These are phyloP conservation scores for Rhogogaster chlorosoma DNA, from an alignment of 2,888 invertebrate genomes.

Conservation along the genomic window DNA sequence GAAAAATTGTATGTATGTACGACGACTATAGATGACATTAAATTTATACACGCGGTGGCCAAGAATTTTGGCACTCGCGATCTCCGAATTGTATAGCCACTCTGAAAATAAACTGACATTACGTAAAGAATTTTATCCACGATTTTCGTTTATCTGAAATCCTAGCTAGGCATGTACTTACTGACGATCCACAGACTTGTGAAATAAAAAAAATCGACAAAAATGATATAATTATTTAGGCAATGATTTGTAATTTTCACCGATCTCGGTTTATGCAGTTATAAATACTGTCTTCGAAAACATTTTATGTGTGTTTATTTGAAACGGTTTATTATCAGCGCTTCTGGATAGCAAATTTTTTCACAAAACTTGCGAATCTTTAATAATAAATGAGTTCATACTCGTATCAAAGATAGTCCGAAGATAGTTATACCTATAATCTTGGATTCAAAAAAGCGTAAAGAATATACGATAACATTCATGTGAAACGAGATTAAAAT, in stretches of 20 bases:
- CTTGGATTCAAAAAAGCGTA: background rate
- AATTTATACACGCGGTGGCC: slow-evolving; percentile 2
- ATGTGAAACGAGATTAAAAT: background rate
- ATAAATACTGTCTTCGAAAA: background rate
- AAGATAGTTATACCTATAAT: background rate
- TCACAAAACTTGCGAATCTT: background rate
- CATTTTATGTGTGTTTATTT: background rate
- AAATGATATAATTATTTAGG: background rate
- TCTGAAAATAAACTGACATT: slow-evolving; percentile 30
- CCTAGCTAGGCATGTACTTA: background rate
- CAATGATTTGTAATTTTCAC: too few species aligned
- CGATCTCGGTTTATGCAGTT: background rate
- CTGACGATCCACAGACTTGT: background rate
- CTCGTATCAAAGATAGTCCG: background rate
- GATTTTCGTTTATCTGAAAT: slow-evolving; percentile 30
- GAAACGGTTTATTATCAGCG: background rate
- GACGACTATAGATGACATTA: slow-evolving; percentile 18
- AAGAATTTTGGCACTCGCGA: slow-evolving; percentile 34
- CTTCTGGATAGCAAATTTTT: background rate
- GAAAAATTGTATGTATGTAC: background rate
- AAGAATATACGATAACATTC: background rate
- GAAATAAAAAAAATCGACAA: background rate
- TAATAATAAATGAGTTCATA: background rate
- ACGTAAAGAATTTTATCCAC: slow-evolving; percentile 22
- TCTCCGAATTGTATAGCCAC: background rate